These are phyloP conservation scores for Rhea americana DNA, from an alignment of 2,113 vertebrate species.

Conservation along the genomic window DNA sequence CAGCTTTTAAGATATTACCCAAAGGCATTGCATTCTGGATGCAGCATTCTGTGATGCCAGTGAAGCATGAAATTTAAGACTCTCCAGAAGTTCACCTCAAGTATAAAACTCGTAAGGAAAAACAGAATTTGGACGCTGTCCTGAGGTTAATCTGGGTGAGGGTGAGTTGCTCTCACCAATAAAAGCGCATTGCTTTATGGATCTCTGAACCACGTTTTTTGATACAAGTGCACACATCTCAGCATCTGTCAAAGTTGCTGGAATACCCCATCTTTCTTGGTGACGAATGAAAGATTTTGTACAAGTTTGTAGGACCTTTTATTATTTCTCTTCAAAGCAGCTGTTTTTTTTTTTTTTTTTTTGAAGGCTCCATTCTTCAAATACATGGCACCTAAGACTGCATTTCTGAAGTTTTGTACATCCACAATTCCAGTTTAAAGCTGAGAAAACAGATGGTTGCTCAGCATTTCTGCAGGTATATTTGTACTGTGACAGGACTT, in stretches of 20 bases:
- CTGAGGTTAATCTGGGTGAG: constrained; percentile 28
- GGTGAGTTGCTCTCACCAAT: not conserved
- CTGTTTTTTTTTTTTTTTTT: not conserved
- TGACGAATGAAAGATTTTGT: not conserved
- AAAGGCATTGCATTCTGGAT: constrained; percentile 1
- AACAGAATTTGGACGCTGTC: not conserved
- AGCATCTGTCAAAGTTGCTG: not conserved
- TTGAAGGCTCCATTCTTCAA: not conserved
- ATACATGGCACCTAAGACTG: not conserved
- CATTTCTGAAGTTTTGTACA: not conserved
- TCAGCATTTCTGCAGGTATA: not conserved
- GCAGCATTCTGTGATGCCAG: not conserved
- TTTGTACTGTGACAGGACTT: constrained; percentile 37
- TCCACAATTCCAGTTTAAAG: not conserved
- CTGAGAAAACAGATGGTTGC: constrained; percentile 1
- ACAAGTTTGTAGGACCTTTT: not conserved
- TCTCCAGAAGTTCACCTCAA: constrained; percentile 10
- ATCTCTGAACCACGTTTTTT: not conserved
- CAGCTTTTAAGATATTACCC: constrained; percentile 8
- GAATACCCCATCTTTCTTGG: constrained; percentile 6
- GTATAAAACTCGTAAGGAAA: constrained; percentile 10
- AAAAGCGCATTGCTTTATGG: not conserved
- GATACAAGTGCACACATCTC: not conserved
- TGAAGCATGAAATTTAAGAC: constrained; percentile 8
- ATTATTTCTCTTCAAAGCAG: constrained; percentile 31